Evolutionary conservation across 2,113 vertebrate species (phyloP).

Genomic region (Natator depressus): DNA sequence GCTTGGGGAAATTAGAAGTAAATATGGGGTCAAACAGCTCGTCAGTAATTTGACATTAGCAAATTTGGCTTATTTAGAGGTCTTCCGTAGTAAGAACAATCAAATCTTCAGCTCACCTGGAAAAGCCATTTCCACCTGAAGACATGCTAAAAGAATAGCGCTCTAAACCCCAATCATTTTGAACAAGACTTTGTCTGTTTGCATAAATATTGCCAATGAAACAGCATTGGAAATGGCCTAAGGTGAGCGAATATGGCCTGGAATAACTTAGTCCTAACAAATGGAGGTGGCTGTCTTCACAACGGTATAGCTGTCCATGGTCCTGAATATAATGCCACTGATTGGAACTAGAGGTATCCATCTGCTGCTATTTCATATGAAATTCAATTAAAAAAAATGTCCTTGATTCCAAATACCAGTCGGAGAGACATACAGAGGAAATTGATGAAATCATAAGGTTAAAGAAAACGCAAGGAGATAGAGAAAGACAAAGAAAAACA

Average conservation of each 20-base stretch:
- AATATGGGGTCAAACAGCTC: slow-evolving; percentile 75
- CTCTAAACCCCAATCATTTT: slow-evolving; percentile 46
- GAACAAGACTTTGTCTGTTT: slow-evolving; percentile 17
- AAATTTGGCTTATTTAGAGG: slow-evolving; percentile 70
- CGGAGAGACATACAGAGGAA: neutral
- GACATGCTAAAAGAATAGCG: slow-evolving; percentile 1
- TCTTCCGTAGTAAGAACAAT: slow-evolving; percentile 66
- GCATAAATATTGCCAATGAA: neutral
- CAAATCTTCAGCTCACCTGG: slow-evolving; percentile 18
- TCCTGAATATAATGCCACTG: slow-evolving; percentile 18
- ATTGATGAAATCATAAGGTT: neutral
- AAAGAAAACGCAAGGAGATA: neutral
- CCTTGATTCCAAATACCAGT: neutral
- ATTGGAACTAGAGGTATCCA: neutral
- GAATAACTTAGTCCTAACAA: neutral
- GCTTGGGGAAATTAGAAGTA: slow-evolving; percentile 77
- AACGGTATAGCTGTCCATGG: neutral
- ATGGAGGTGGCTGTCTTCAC: neutral
- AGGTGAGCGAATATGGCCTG: neutral
- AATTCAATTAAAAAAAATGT: slow-evolving; percentile 43
- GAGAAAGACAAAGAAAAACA: neutral
- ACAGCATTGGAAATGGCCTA: slow-evolving; percentile 2
- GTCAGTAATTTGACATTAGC: slow-evolving; percentile 71
- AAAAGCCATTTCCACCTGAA: slow-evolving; percentile 33
- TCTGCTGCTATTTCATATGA: slow-evolving; percentile 9